Conservation (phyloP, 2,797 vertebrate species). For the Carapus acus region DNA sequence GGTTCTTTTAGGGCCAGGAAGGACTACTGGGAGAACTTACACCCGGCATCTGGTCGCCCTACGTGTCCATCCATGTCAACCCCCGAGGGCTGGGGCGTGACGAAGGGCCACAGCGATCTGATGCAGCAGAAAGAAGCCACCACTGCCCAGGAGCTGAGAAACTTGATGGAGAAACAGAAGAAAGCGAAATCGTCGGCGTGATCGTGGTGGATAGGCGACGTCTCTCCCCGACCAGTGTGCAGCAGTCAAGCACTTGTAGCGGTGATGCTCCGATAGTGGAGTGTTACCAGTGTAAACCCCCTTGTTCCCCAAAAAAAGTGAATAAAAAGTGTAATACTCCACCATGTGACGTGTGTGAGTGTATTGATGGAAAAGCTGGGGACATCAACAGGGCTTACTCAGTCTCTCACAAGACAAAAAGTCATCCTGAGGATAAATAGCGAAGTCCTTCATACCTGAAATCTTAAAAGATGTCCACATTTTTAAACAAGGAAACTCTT, state of each 20-base stretch:
- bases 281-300: constrained; percentile 4
- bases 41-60: constrained; percentile 80
- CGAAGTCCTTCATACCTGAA: no score
- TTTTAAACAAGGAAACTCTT: no score
- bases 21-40: constrained; percentile 84
- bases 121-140: constrained; percentile 89
- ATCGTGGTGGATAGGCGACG: constrained; percentile 6
- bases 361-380: no score
- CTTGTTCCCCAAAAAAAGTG: no score
- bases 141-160: constrained; percentile 54
- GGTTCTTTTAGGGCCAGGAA: constrained; percentile 70
- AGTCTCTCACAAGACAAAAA: no score
- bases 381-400: no score
- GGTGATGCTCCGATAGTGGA: constrained; percentile 28
- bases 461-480: no score
- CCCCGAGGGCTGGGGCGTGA: constrained; percentile 86
- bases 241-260: constrained; percentile 45
- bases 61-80: constrained; percentile 78
- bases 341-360: no score
- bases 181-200: constrained; percentile 33
- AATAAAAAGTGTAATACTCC: no score
- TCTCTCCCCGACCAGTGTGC: constrained; percentile 24
- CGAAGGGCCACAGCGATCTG: constrained; percentile 80
- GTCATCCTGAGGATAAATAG: no score
- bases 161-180: background rate